Percentiles rank a stretch among this genome's conserved stretches.
Evolutionary conservation across 2,797 vertebrate genomes (phyloP).

Genomic region (Serranus cabrilla): DNA sequence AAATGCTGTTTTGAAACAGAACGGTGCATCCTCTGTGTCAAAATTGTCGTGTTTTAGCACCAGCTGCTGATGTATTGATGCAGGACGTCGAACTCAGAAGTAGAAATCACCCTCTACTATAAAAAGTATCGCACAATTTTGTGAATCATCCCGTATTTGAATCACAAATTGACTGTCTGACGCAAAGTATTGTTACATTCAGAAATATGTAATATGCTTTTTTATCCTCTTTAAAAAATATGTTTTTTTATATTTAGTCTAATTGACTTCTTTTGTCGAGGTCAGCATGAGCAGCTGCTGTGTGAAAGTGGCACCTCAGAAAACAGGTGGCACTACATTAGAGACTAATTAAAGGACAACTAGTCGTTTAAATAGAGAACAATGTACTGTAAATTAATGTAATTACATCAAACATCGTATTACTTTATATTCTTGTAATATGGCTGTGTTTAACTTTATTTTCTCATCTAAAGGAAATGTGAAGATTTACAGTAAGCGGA

Average conservation of each 20-base stretch:
- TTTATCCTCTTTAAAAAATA: not conserved
- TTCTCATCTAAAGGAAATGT: conserved; percentile 19
- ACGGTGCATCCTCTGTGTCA: no score
- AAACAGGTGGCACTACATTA: conserved; percentile 29
- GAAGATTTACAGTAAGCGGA: conserved; percentile 20
- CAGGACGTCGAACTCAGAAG: no score
- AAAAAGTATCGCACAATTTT: no score
- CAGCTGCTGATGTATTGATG: no score
- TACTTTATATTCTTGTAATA: conserved; percentile 3
- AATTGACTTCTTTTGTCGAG: not conserved
- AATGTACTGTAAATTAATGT: not conserved
- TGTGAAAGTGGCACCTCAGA: conserved; percentile 6
- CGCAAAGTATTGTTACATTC: no score
- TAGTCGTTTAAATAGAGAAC: conserved; percentile 12
- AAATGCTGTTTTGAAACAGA: no score
- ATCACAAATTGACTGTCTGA: no score
- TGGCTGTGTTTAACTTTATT: conserved; percentile 12
- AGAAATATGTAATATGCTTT: not conserved
- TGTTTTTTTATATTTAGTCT: not conserved
- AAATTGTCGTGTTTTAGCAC: no score
- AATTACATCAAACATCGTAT: conserved; percentile 1
- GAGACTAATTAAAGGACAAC: conserved; percentile 17
- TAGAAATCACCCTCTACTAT: no score
- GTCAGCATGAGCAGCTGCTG: not conserved
- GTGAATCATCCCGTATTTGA: no score